Conservation (phyloP, 2,113 vertebrate species). For the Illadopsis cleaveri region DNA sequence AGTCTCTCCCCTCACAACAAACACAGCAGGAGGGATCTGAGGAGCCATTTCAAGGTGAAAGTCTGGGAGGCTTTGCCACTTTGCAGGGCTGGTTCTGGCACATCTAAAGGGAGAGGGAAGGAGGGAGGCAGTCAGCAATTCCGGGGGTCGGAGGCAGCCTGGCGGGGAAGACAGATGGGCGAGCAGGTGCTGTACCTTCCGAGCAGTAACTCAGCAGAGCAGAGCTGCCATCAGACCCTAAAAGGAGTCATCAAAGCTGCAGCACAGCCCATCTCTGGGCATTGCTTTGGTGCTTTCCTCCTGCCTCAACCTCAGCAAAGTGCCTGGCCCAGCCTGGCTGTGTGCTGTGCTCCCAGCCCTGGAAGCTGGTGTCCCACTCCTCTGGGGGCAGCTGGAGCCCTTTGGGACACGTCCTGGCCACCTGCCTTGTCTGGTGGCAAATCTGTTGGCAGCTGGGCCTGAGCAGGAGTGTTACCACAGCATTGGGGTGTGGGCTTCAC, state of each 20-base stretch:
- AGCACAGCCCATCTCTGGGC: neutral
- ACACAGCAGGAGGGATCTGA: neutral
- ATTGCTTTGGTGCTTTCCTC: neutral
- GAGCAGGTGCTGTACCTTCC: conserved; percentile 47
- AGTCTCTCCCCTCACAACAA: neutral
- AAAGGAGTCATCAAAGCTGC: conserved; percentile 44
- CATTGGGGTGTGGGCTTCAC: neutral
- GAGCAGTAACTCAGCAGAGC: conserved; percentile 6
- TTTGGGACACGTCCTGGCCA: neutral
- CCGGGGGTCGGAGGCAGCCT: neutral
- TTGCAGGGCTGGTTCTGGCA: neutral
- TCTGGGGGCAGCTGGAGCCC: neutral
- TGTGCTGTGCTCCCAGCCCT: neutral
- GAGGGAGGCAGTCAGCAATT: neutral
- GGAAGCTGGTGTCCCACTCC: fast-evolving
- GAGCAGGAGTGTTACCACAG: neutral
- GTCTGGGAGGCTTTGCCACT: neutral
- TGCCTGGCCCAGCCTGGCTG: fast-evolving
- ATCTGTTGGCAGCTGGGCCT: neutral
- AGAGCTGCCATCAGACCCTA: conserved; percentile 46
- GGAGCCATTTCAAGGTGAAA: conserved; percentile 32
- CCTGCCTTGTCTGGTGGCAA: neutral
- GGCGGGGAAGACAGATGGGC: conserved; percentile 38
- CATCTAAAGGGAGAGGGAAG: neutral
- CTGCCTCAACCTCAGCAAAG: fast-evolving